A percentile compares a stretch with the other conserved stretches of the same genome.
phyloP scores from a whole-genome alignment of 2,888 invertebrate genomes.

The Pristionchus japonicus region DNA sequence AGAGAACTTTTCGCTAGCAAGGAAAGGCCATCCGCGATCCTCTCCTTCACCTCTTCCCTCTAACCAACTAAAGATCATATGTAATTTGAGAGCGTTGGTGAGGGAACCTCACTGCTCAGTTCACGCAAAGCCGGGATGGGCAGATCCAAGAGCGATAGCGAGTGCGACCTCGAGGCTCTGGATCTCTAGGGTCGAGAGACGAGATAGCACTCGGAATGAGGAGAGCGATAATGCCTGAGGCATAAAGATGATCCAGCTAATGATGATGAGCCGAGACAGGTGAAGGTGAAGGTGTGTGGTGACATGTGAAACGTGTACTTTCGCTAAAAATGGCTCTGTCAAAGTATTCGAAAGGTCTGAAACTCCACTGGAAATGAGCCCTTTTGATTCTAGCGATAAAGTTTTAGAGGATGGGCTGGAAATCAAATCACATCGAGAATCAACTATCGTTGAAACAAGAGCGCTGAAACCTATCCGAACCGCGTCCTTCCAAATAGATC shows the following conservation, averaged over 20 bases:
- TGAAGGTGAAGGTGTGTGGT: not conserved
- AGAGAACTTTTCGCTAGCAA: not conserved
- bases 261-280: not conserved
- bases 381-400: too few species aligned
- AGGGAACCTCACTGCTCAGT: not conserved
- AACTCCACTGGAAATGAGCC: too few species aligned
- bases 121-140: not conserved
- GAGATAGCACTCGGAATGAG: not conserved
- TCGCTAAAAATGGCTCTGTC: too few species aligned
- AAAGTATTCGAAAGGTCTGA: too few species aligned
- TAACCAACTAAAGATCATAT: not conserved
- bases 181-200: not conserved
- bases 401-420: too few species aligned
- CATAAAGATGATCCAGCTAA: not conserved
- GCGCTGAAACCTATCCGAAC: not conserved
- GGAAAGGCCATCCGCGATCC: not conserved
- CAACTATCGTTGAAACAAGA: too few species aligned
- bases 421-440: too few species aligned
- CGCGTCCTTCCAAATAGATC: not conserved
- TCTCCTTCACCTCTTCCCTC: not conserved
- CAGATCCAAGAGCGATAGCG: not conserved
- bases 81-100: not conserved
- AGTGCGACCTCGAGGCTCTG: not conserved
- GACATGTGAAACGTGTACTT: not conserved
- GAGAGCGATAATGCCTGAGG: not conserved